Conservation (phyloP, 2,888 invertebrate species). For the Morpho helenor region DNA sequence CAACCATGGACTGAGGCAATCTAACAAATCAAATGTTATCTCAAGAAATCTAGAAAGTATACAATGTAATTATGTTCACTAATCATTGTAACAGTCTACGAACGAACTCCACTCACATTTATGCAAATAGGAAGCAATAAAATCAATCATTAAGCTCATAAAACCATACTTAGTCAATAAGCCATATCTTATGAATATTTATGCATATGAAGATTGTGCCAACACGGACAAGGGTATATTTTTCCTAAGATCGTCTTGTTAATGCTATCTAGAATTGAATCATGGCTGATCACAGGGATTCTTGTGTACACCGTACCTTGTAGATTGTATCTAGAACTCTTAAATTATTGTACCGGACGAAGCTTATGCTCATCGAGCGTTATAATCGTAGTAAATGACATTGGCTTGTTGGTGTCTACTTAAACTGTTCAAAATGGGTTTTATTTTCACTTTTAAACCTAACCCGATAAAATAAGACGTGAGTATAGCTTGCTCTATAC, state of each 20-base stretch:
- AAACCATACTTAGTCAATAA: slow-evolving; percentile 22
- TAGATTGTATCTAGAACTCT: slow-evolving; percentile 76
- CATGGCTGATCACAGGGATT: slow-evolving; percentile 74
- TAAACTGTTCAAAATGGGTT: neutral
- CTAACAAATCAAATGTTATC: neutral
- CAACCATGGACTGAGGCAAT: neutral
- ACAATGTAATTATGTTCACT: slow-evolving; percentile 11
- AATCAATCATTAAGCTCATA: slow-evolving; percentile 25
- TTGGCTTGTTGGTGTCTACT: slow-evolving; percentile 17
- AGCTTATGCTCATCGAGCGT: slow-evolving; percentile 37
- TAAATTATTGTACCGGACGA: slow-evolving; percentile 74
- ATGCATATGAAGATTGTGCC: slow-evolving; percentile 44
- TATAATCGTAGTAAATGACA: slow-evolving; percentile 39
- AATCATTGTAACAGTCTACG: slow-evolving; percentile 17
- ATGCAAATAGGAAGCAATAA: slow-evolving; percentile 24
- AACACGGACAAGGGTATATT: slow-evolving; percentile 59
- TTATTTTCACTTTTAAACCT: too few relatives aligned
- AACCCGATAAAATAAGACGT: too few relatives aligned
- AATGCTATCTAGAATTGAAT: slow-evolving; percentile 71
- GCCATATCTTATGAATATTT: slow-evolving; percentile 22
- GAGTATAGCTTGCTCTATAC: too few relatives aligned
- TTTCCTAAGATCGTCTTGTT: slow-evolving; percentile 68
- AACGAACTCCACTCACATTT: slow-evolving; percentile 12
- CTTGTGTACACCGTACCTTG: slow-evolving; percentile 70
- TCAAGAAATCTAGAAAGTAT: slow-evolving; percentile 8